Conservation (phyloP, 2,797 vertebrate species). For the Anguilla megastoma region DNA sequence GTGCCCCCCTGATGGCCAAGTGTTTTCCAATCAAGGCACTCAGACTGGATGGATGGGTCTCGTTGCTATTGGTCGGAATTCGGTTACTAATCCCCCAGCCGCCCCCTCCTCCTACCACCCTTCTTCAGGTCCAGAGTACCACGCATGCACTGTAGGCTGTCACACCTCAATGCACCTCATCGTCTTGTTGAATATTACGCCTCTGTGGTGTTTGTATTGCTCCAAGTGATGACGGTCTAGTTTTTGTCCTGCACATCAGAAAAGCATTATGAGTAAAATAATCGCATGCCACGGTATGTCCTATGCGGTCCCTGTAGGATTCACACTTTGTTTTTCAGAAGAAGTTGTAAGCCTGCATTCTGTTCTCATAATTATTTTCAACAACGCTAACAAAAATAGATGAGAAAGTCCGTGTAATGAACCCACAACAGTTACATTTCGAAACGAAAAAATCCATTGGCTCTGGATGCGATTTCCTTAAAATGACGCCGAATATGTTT, state of each 20-base stretch:
- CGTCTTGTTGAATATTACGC: not conserved
- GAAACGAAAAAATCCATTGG: not conserved
- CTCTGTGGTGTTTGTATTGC: not conserved
- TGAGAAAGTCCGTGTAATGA: not conserved
- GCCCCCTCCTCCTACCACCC: not conserved
- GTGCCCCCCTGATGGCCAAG: not conserved
- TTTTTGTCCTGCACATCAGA: not conserved
- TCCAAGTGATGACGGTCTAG: not conserved
- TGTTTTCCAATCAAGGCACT: slow-evolving; percentile 5
- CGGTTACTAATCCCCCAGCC: not conserved
- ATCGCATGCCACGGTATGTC: not conserved
- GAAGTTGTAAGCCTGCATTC: not conserved
- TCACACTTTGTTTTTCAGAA: not conserved
- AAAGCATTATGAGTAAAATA: not conserved
- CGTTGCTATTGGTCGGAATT: not conserved
- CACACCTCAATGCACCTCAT: not conserved
- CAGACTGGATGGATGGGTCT: slow-evolving; percentile 7
- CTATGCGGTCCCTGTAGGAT: not conserved
- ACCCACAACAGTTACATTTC: not conserved
- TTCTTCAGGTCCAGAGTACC: not conserved
- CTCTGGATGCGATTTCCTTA: not conserved
- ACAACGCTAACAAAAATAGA: not conserved
- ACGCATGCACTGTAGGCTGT: not conserved
- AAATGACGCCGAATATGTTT: not conserved
- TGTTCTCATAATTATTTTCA: not conserved